Base-by-base conservation (phyloP, 2,113 vertebrate species). In the Xiphophorus couchianus region DNA sequence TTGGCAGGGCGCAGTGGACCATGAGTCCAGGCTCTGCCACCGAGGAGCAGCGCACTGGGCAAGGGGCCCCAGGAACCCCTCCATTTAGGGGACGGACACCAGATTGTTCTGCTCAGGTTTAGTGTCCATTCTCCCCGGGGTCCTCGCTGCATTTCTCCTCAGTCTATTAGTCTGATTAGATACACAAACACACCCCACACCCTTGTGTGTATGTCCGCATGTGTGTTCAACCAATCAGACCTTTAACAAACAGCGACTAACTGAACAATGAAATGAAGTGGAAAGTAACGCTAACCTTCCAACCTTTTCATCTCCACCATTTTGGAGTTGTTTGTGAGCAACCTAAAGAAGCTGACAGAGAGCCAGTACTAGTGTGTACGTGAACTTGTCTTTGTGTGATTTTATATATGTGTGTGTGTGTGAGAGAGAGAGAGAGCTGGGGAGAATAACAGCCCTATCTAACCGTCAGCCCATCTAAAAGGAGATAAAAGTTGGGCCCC, bases 91-190 rank as follows among this genome's bases (percentile, higher is more conserved):
- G 89, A 91, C 77, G 69, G 87, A 87, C 81, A 90, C 91, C 91
- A 92, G 92, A 94, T 93, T 95, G 94, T 93, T 90, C 88, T 80
- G 74, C 78, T 89, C 84, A 88, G 91, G 92, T 93, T 93, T 93
- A 93, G 86, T 88, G 89, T 90, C 86, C 65, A 71, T 83, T 85
- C 87, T 89, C 88, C 84, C 84, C 78, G 35, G 84, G 86, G 84
- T 88, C 87, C 85, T 85, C 86, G 84, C 87, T 88, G 82, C 89
- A 81, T 74, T 84, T 87, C 86, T 86, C 80, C 78, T 86, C 84
- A 88, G 83, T 88, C 90, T 91, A 93, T 93, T 93, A 93, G 92
- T 86, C 84, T 93, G 92, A 93, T 93, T 93, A 92, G 89, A 92
- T 77, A 89, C 84, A 91, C 84, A 89, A 80, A 87, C 82, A 83